A percentile compares a stretch with the other conserved stretches of the same genome.
Conservation (phyloP, 2,113 vertebrate species). For the Stictonetta naevosa region DNA sequence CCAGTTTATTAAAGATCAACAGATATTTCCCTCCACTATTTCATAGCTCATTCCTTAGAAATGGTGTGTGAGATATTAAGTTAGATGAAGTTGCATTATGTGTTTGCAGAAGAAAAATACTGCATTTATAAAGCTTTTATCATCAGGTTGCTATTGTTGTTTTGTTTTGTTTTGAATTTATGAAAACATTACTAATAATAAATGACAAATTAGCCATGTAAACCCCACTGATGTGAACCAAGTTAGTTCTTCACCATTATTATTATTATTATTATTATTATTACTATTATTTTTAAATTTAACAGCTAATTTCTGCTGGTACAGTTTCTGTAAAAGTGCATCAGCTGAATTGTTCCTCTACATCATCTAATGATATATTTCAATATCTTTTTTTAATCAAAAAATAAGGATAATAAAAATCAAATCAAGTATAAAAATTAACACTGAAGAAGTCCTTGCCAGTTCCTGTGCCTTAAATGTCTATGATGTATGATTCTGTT, state of each 20-base stretch:
- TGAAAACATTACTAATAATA: not conserved
- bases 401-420: no score
- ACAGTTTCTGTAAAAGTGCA: not conserved
- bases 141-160: no score
- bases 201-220: not conserved
- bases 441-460: not conserved
- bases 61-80: not conserved
- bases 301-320: not conserved
- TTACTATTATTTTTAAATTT: not conserved
- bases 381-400: not conserved
- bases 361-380: not conserved
- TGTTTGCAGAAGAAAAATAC: not conserved
- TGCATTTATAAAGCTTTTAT: not conserved
- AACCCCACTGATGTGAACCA: not conserved
- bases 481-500: not conserved
- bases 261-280: rapidly evolving
- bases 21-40: not conserved
- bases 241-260: not conserved
- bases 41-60: not conserved
- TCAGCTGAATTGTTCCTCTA: not conserved
- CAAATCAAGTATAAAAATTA: not conserved
- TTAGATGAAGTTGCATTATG: not conserved
- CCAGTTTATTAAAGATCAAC: not conserved
- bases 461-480: not conserved
- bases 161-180: not conserved